phyloP scores from a whole-genome alignment of 2,888 invertebrate genomes.

The Lymantria monacha region DNA sequence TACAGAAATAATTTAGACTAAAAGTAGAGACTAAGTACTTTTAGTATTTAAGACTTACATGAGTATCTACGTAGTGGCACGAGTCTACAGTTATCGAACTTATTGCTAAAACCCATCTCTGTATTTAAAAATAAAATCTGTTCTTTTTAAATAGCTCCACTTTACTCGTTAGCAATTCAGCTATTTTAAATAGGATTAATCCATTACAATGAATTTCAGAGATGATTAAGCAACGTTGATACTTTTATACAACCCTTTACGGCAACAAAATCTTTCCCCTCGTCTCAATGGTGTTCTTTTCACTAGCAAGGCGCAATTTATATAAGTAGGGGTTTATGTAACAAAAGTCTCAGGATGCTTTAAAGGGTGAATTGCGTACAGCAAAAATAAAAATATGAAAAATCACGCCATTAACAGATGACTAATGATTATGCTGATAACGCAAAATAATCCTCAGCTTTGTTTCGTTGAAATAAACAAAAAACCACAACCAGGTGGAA shows the following conservation, averaged over 20 bases:
- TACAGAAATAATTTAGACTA: no score
- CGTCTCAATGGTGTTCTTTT: constrained; percentile 55
- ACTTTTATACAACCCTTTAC: constrained; percentile 52
- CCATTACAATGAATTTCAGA: constrained; percentile 42
- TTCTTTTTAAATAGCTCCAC: background rate
- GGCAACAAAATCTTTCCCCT: constrained; percentile 43
- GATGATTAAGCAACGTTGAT: constrained; percentile 65
- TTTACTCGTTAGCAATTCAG: constrained; percentile 15
- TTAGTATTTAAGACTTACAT: no score
- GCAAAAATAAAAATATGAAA: constrained; percentile 41
- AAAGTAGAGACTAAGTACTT: no score
- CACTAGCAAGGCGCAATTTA: constrained; percentile 68
- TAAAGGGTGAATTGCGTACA: constrained; percentile 41
- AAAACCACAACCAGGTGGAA: no score
- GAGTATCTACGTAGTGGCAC: no score
- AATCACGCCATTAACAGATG: constrained; percentile 60
- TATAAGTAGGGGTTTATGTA: constrained; percentile 51
- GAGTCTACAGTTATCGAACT: no score
- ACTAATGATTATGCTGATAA: constrained; percentile 49
- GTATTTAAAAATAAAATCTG: no score
- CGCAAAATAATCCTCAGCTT: constrained; percentile 1
- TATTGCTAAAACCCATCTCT: no score
- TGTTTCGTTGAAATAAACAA: background rate
- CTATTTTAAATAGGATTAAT: constrained; percentile 30
- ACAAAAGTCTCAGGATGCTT: constrained; percentile 45